Conservation (phyloP, 2,113 vertebrate genomes). For the Heptranchias perlo region DNA sequence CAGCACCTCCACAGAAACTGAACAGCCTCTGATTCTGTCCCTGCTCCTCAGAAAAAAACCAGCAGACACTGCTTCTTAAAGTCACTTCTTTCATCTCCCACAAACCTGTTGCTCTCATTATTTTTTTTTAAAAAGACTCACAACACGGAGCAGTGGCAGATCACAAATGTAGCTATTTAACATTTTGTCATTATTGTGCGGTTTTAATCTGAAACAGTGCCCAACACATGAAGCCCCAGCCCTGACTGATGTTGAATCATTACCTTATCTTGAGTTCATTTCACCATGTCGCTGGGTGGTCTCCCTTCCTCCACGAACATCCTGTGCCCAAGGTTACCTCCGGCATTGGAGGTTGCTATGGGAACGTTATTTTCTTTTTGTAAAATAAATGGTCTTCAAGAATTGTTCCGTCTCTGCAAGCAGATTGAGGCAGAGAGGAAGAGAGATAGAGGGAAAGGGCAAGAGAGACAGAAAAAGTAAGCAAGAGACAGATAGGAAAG, state of each 20-base stretch:
- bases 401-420: background rate
- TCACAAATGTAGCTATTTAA: background rate
- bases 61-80: background rate
- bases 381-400: background rate
- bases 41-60: background rate
- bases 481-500: background rate
- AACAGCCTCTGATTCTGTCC: background rate
- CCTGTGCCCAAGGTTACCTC: slow-evolving; percentile 7
- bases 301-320: background rate
- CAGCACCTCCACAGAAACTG: background rate
- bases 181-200: background rate
- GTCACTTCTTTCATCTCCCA: background rate
- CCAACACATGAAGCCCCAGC: background rate
- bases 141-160: background rate
- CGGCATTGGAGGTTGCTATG: background rate
- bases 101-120: background rate
- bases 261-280: background rate
- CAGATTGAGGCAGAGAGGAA: background rate
- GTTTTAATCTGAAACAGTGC: background rate
- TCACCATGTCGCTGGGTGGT: background rate
- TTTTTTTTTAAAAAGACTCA: background rate
- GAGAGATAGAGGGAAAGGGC: background rate
- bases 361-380: background rate
- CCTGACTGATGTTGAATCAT: background rate
- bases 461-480: background rate